A percentile compares a stretch with the other conserved stretches of the same genome.
Conservation (phyloP, 2,113 vertebrate species). For the Hemicordylus capensis region DNA sequence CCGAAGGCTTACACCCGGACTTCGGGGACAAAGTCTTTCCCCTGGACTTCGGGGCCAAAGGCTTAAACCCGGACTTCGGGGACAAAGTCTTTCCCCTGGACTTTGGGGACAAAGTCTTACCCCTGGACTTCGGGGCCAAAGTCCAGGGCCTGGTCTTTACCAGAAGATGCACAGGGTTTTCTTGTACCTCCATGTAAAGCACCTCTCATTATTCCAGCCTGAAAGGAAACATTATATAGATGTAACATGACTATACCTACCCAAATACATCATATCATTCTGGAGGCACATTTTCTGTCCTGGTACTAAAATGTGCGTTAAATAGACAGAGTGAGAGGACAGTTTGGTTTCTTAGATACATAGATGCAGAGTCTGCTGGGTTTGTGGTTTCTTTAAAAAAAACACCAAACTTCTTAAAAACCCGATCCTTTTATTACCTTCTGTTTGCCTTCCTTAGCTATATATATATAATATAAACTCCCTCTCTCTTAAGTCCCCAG, state of each 20-base stretch:
- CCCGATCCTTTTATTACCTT: constrained; percentile 32
- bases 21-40: too few species aligned
- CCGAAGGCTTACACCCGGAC: too few species aligned
- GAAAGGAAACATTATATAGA: not conserved
- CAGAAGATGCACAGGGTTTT: not conserved
- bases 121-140: too few species aligned
- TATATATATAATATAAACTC: too few species aligned
- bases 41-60: too few species aligned
- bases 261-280: not conserved
- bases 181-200: not conserved
- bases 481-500: constrained; percentile 56
- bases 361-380: not conserved
- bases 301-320: not conserved
- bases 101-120: too few species aligned
- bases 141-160: too few species aligned
- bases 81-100: too few species aligned
- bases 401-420: constrained; percentile 12
- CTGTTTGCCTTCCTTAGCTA: constrained; percentile 26
- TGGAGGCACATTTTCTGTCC: not conserved
- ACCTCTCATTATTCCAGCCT: not conserved
- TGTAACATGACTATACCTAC: not conserved
- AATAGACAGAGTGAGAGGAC: not conserved
- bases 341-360: not conserved
- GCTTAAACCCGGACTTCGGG: too few species aligned
- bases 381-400: not conserved